Conservation (phyloP, 2,888 invertebrate species). For the Trichopria drosophilae region DNA sequence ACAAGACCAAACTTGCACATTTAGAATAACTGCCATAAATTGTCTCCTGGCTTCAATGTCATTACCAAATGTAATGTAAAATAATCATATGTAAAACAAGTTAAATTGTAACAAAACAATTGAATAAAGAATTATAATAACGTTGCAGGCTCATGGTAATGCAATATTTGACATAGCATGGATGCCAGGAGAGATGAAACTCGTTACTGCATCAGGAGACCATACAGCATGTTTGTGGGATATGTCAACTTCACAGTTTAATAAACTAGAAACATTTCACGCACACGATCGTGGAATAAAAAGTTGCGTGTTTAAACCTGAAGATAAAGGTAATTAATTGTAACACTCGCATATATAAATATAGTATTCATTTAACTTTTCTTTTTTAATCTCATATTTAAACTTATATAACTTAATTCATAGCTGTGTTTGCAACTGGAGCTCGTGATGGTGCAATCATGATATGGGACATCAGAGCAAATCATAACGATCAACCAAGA, state of each 20-base stretch:
- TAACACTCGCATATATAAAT: not conserved
- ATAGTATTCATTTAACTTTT: constrained; percentile 3
- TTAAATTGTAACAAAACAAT: too few species aligned
- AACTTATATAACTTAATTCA: not conserved
- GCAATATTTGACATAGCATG: constrained; percentile 89
- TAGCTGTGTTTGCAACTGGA: constrained; percentile 82
- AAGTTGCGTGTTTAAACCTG: constrained; percentile 73
- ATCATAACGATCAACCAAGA: constrained; percentile 59
- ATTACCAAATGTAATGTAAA: too few species aligned
- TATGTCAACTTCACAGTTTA: constrained; percentile 59
- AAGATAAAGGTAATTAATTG: constrained; percentile 60
- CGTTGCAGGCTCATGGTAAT: constrained; percentile 71
- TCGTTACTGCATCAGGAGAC: constrained; percentile 85
- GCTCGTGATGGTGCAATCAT: constrained; percentile 85
- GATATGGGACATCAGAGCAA: constrained; percentile 78
- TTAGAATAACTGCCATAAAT: too few species aligned
- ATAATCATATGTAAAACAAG: not conserved
- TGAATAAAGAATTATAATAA: not conserved
- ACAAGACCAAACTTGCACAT: too few species aligned
- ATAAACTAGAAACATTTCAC: constrained; percentile 66
- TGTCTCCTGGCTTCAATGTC: too few species aligned
- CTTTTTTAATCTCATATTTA: not conserved
- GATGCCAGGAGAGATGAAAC: constrained; percentile 75
- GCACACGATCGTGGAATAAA: constrained; percentile 83
- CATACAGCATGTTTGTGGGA: constrained; percentile 83